Percentiles rank a stretch among this genome's conserved stretches.
Conservation (phyloP, 2,888 invertebrate genomes). For the Pherbina coryleti region DNA sequence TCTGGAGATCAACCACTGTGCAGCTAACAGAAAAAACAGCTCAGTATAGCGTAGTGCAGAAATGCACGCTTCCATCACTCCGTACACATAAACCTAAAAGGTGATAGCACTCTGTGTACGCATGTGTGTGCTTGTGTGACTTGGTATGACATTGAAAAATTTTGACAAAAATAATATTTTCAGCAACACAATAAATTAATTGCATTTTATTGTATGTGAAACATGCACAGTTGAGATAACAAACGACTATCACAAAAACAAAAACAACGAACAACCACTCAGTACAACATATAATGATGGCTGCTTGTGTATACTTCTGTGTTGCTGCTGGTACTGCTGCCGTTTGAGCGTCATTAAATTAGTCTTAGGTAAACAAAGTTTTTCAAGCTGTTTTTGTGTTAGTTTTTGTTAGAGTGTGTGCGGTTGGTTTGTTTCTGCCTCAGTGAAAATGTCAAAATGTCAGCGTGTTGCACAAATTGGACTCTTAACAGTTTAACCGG, state of each 20-base stretch:
- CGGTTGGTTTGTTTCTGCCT: background rate
- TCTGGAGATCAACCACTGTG: too few relatives aligned
- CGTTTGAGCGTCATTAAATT: slow-evolving; percentile 16
- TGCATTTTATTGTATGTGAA: slow-evolving; percentile 18
- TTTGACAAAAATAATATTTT: slow-evolving; percentile 30
- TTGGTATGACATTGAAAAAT: background rate
- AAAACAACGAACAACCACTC: background rate
- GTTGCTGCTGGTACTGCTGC: background rate
- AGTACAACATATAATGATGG: background rate
- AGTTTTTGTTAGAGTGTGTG: background rate
- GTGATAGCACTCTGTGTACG: background rate
- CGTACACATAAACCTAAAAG: background rate
- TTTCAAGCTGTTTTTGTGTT: slow-evolving; percentile 8
- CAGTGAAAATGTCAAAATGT: too few relatives aligned
- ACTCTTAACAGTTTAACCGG: too few relatives aligned
- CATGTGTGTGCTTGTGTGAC: background rate
- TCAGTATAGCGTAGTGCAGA: background rate
- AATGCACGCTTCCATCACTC: background rate
- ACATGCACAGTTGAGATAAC: slow-evolving; percentile 30
- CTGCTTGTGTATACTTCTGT: background rate
- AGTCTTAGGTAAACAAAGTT: slow-evolving; percentile 16
- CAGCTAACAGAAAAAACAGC: too few relatives aligned
- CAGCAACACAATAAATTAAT: slow-evolving; percentile 25
- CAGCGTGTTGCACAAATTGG: too few relatives aligned
- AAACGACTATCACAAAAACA: slow-evolving; percentile 19